Percentiles rank a stretch among this genome's conserved stretches.
Conservation (phyloP, 2,888 invertebrate genomes). For the Sylvicola cinctus region DNA sequence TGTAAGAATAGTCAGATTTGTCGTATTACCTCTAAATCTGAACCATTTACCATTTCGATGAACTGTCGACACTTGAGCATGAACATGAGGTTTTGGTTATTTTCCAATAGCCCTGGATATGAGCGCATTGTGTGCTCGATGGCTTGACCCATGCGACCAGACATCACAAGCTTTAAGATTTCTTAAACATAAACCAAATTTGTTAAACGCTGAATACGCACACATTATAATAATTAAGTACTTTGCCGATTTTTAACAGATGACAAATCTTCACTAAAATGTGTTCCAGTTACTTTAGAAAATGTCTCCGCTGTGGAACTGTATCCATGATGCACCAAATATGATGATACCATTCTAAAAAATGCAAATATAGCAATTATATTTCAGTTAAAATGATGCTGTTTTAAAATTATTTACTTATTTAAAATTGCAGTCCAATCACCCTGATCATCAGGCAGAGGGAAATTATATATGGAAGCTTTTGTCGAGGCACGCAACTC, state of each 20-base stretch:
- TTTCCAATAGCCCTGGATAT: constrained; percentile 85
- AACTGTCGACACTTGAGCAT: constrained; percentile 96
- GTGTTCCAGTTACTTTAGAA: constrained; percentile 72
- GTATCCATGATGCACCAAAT: constrained; percentile 95
- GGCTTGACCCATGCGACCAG: constrained; percentile 89
- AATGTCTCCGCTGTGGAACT: constrained; percentile 93
- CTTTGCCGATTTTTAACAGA: constrained; percentile 95
- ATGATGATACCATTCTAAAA: constrained; percentile 85
- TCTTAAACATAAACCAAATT: constrained; percentile 33
- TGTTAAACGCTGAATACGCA: too few relatives aligned
- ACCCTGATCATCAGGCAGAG: constrained; percentile 66
- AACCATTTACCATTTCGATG: constrained; percentile 93
- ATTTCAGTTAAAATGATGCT: not conserved
- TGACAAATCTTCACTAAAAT: constrained; percentile 75
- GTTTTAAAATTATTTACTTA: constrained; percentile 35
- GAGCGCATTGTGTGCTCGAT: constrained; percentile 72
- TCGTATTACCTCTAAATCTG: constrained; percentile 47
- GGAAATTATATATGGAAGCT: constrained; percentile 68
- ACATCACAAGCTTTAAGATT: constrained; percentile 78
- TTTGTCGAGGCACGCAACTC: constrained; percentile 71
- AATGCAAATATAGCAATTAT: constrained; percentile 9
- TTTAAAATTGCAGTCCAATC: constrained; percentile 87
- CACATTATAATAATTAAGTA: constrained; percentile 27
- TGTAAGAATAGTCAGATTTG: not conserved
- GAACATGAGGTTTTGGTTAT: constrained; percentile 78